phyloP scores from a whole-genome alignment of 1,140 invertebrate genomes.

The Drosophila takahashii region DNA sequence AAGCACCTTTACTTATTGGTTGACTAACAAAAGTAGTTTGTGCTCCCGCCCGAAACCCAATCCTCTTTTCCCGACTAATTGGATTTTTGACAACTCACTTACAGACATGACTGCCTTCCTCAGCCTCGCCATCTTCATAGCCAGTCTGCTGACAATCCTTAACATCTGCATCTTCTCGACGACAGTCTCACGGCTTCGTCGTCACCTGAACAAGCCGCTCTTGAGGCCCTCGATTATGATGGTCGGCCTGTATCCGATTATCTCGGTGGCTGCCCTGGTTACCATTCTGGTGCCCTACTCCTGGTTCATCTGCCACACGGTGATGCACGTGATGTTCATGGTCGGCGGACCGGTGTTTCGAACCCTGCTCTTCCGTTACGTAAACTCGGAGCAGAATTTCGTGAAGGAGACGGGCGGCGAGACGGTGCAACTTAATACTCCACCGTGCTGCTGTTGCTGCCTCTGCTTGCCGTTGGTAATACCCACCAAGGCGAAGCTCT shows the following conservation, averaged over 20 bases:
- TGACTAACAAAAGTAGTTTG: not conserved
- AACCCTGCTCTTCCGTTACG: slow-evolving; percentile 71
- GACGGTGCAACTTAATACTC: slow-evolving; percentile 66
- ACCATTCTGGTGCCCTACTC: slow-evolving; percentile 75
- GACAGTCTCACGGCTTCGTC: slow-evolving; percentile 61
- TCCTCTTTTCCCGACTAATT: not conserved
- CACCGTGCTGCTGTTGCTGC: slow-evolving; percentile 78
- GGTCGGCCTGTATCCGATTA: slow-evolving; percentile 75
- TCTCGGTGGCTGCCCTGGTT: slow-evolving; percentile 70
- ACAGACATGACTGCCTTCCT: slow-evolving; percentile 78
- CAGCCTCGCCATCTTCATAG: slow-evolving; percentile 71
- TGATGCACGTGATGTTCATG: slow-evolving; percentile 83
- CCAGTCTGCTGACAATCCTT: slow-evolving; percentile 67
- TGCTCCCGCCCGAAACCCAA: not conserved
- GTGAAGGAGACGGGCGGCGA: slow-evolving; percentile 69
- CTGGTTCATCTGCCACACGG: slow-evolving; percentile 79
- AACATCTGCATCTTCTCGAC: slow-evolving; percentile 74
- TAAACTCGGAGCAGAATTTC: slow-evolving; percentile 73
- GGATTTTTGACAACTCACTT: not conserved
- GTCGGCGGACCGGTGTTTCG: slow-evolving; percentile 68
- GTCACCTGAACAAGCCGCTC: slow-evolving; percentile 57
- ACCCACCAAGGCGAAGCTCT: slow-evolving; percentile 70
- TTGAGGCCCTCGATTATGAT: slow-evolving; percentile 62
- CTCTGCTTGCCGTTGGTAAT: slow-evolving; percentile 63
- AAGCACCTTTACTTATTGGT: too few relatives aligned